Conservation (phyloP, 2,113 vertebrate genomes). For the Microtus montanus region DNA sequence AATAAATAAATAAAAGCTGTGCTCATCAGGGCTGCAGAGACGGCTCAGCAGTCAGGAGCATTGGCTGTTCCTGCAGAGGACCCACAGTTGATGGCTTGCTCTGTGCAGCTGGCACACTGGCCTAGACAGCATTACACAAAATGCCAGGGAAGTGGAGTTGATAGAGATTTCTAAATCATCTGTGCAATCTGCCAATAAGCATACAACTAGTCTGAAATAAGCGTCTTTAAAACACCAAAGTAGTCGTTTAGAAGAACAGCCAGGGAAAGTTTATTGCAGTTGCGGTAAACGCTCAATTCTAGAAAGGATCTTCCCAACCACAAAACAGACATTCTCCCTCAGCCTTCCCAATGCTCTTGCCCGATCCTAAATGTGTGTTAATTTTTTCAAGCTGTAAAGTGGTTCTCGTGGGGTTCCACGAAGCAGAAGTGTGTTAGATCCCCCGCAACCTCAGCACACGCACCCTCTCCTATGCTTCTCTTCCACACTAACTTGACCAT, state of each 20-base stretch:
- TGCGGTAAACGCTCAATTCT: neutral
- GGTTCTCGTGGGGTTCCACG: neutral
- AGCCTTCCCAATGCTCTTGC: neutral
- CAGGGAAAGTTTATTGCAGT: neutral
- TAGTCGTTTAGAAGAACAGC: neutral
- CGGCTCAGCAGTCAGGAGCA: neutral
- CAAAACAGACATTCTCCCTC: neutral
- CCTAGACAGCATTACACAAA: neutral
- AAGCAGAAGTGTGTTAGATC: neutral
- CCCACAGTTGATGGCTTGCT: neutral
- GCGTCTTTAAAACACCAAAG: neutral
- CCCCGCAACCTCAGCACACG: accelerated
- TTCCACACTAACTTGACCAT: neutral
- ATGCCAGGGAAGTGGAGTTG: neutral
- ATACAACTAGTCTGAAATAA: neutral
- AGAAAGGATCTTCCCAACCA: neutral
- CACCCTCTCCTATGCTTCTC: neutral
- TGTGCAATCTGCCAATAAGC: neutral
- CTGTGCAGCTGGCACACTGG: neutral
- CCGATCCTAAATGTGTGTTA: neutral
- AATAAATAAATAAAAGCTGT: neutral
- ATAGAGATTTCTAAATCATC: neutral
- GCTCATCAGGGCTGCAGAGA: neutral
- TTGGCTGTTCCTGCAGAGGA: neutral
- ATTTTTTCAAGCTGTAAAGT: neutral